Evolutionary conservation across 2,888 invertebrate genomes (phyloP).

Genomic region (Dastarcus helophoroides): DNA sequence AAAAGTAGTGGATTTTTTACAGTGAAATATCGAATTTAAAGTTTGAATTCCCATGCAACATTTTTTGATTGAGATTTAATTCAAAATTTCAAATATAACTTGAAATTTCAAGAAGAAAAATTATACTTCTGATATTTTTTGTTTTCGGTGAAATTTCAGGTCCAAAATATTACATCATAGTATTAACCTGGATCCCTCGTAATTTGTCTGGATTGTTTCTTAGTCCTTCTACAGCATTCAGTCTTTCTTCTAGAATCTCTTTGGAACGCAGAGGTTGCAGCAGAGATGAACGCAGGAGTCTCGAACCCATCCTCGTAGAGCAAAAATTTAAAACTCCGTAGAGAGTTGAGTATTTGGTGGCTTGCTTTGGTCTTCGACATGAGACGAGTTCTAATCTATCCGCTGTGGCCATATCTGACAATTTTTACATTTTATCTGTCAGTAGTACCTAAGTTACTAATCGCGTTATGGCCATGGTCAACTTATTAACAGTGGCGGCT

Average conservation of each 20-base stretch:
- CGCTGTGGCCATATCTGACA: slow-evolving; percentile 68
- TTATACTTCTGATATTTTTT: too few relatives aligned
- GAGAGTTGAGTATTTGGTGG: slow-evolving; percentile 41
- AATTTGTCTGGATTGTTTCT: slow-evolving; percentile 54
- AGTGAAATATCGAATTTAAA: too few relatives aligned
- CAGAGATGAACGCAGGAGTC: slow-evolving; percentile 68
- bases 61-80: too few relatives aligned
- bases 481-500: too few relatives aligned
- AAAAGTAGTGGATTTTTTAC: too few relatives aligned
- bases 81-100: too few relatives aligned
- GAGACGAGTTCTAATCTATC: slow-evolving; percentile 62
- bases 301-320: slow-evolving; percentile 59
- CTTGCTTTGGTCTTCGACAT: slow-evolving; percentile 35
- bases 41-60: too few relatives aligned
- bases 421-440: too few relatives aligned
- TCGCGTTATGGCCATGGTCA: too few relatives aligned
- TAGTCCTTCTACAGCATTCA: slow-evolving; percentile 68
- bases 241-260: slow-evolving; percentile 53
- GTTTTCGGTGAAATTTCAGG: too few relatives aligned
- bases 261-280: slow-evolving; percentile 65
- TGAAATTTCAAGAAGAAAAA: too few relatives aligned
- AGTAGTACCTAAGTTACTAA: too few relatives aligned
- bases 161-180: neutral
- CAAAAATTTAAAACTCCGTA: slow-evolving; percentile 58
- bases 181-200: slow-evolving; percentile 39